phyloP scores from a whole-genome alignment of 2,113 vertebrate genomes.

The Psilopsiagon aurifrons region DNA sequence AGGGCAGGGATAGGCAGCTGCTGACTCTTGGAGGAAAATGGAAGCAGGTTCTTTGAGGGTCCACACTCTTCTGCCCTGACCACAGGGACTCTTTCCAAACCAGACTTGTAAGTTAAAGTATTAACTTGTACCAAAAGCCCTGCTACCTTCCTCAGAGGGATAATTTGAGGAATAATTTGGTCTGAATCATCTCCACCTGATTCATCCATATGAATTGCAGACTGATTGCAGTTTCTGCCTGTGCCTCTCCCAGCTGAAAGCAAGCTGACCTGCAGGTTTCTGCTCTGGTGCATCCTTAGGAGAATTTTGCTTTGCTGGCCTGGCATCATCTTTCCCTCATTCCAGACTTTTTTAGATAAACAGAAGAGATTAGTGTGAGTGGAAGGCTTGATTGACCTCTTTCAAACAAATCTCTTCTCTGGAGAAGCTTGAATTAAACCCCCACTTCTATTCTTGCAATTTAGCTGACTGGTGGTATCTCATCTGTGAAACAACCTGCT shows the following conservation, averaged over 20 bases:
- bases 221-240: constrained; percentile 39
- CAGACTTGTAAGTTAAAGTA: background rate
- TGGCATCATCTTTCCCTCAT: background rate
- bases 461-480: background rate
- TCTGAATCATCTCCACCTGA: background rate
- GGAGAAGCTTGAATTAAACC: constrained; percentile 25
- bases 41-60: background rate
- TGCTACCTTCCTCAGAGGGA: background rate
- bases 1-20: background rate
- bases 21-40: background rate
- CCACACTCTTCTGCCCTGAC: background rate
- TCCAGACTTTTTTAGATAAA: constrained; percentile 3
- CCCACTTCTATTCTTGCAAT: background rate
- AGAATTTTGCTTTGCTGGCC: background rate
- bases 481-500: background rate
- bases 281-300: background rate
- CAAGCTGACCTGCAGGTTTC: constrained; percentile 31
- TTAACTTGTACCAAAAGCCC: background rate
- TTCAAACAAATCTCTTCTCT: constrained; percentile 33
- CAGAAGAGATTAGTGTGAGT: constrained; percentile 31
- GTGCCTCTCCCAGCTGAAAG: constrained; percentile 1
- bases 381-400: constrained; percentile 35
- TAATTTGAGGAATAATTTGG: background rate
- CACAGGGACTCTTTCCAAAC: background rate
- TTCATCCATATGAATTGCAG: constrained; percentile 8